These are phyloP conservation scores for Hephaestus fuliginosus DNA, from an alignment of 2,797 vertebrate species.

Conservation along the genomic window DNA sequence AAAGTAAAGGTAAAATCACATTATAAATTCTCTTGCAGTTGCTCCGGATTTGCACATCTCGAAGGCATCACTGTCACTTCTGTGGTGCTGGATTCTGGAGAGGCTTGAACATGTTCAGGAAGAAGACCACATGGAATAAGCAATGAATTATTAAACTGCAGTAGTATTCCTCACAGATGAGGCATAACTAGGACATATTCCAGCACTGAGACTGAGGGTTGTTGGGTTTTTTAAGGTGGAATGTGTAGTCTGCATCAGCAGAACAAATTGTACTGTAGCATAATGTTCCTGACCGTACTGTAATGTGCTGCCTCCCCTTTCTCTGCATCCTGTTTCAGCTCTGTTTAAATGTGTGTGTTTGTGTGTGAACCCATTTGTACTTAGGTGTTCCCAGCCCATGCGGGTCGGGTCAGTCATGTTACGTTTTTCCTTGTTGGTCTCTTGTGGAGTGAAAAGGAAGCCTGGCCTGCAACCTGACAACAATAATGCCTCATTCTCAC, in stretches of 20 bases:
- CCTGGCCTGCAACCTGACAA: not conserved
- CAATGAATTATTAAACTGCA: slow-evolving; percentile 57
- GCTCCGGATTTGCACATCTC: slow-evolving; percentile 6
- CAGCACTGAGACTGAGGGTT: slow-evolving; percentile 14
- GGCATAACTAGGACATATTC: slow-evolving; percentile 52
- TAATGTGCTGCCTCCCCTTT: not conserved
- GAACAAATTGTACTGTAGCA: slow-evolving; percentile 37
- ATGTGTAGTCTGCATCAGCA: slow-evolving; percentile 11
- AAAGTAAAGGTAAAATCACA: not conserved
- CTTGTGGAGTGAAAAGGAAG: slow-evolving; percentile 28
- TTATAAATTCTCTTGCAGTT: not conserved
- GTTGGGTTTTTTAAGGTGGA: slow-evolving; percentile 32
- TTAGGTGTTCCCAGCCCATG: not conserved
- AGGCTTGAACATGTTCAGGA: slow-evolving; percentile 10
- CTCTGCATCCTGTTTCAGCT: slow-evolving; percentile 30
- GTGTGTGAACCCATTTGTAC: slow-evolving; percentile 6
- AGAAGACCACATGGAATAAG: slow-evolving; percentile 3
- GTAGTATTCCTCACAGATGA: slow-evolving; percentile 47
- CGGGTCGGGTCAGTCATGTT: not conserved
- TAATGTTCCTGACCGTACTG: slow-evolving; percentile 18
- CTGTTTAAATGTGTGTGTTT: not conserved
- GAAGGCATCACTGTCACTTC: not conserved
- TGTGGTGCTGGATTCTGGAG: not conserved
- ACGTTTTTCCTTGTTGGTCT: slow-evolving; percentile 7
- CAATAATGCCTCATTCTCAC: not conserved